These are phyloP conservation scores for Peromyscus maniculatus DNA, from an alignment of 2,113 vertebrate genomes.

Conservation along the genomic window DNA sequence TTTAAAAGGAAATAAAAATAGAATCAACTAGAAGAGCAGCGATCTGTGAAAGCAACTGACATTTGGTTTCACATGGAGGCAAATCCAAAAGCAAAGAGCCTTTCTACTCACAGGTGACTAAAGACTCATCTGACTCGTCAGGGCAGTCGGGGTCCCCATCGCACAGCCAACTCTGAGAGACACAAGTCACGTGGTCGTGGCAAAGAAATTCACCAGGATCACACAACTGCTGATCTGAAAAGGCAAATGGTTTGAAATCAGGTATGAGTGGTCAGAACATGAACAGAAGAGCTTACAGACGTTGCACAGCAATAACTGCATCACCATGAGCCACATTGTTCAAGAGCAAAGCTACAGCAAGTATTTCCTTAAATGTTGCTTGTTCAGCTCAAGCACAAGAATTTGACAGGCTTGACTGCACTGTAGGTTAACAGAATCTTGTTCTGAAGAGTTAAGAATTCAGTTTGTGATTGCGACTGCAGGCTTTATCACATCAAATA, in stretches of 20 bases:
- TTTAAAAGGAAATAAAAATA: neutral
- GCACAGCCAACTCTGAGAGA: slow-evolving; percentile 95
- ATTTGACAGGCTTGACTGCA: neutral
- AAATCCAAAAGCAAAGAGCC: slow-evolving; percentile 42
- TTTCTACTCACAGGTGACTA: slow-evolving; percentile 93
- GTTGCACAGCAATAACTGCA: neutral
- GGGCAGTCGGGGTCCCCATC: slow-evolving; percentile 97
- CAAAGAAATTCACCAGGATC: slow-evolving; percentile 96
- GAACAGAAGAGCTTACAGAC: neutral
- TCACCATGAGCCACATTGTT: slow-evolving; percentile 22
- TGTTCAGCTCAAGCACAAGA: neutral
- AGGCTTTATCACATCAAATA: neutral
- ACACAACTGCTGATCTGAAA: slow-evolving; percentile 92
- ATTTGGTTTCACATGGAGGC: slow-evolving; percentile 58
- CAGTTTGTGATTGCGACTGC: neutral
- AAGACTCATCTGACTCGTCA: slow-evolving; percentile 94
- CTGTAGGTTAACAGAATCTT: neutral
- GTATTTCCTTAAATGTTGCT: slow-evolving; percentile 6
- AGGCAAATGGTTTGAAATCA: slow-evolving; percentile 83
- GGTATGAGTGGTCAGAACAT: slow-evolving; percentile 64
- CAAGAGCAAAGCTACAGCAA: neutral
- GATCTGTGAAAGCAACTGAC: slow-evolving; percentile 62
- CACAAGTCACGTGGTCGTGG: slow-evolving; percentile 90
- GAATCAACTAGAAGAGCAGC: slow-evolving; percentile 32
- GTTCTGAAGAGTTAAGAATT: slow-evolving; percentile 26